phyloP scores from a whole-genome alignment of 2,797 vertebrate genomes.

The Acipenser transmontanus region DNA sequence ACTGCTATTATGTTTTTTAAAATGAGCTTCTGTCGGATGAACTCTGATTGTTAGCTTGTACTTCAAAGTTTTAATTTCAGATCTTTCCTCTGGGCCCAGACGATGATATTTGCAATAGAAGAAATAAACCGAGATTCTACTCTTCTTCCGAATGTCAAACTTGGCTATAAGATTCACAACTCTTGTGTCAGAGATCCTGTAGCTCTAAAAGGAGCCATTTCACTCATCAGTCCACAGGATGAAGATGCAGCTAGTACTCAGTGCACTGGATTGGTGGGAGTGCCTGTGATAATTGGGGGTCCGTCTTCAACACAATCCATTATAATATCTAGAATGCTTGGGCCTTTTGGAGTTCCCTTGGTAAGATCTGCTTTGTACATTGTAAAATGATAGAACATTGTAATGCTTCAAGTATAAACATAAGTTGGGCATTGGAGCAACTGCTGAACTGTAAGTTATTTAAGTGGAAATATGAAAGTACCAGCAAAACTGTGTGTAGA shows the following conservation, averaged over 20 bases:
- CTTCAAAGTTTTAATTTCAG: constrained; percentile 22
- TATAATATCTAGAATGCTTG: constrained; percentile 45
- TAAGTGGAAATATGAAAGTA: too few relatives aligned
- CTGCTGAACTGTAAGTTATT: too few relatives aligned
- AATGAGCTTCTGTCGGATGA: constrained; percentile 9
- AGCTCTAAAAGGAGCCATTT: constrained; percentile 37
- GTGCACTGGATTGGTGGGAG: constrained; percentile 16
- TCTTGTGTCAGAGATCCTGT: constrained; percentile 39
- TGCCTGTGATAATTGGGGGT: constrained; percentile 58
- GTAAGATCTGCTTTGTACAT: constrained; percentile 36
- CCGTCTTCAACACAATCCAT: constrained; percentile 46
- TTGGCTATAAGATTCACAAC: constrained; percentile 49
- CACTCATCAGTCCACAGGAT: constrained; percentile 38
- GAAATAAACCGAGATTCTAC: constrained; percentile 47
- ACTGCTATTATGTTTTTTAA: constrained; percentile 49
- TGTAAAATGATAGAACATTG: background rate
- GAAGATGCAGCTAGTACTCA: constrained; percentile 11
- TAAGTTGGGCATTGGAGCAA: background rate
- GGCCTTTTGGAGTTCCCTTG: constrained; percentile 49
- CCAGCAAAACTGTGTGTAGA: too few relatives aligned
- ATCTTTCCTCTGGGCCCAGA: constrained; percentile 50
- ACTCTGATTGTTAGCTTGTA: background rate
- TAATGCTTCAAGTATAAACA: background rate
- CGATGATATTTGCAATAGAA: constrained; percentile 57
- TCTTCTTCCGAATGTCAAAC: constrained; percentile 46